phyloP scores from a whole-genome alignment of 2,113 vertebrate species.

The Hippoglossus stenolepis region DNA sequence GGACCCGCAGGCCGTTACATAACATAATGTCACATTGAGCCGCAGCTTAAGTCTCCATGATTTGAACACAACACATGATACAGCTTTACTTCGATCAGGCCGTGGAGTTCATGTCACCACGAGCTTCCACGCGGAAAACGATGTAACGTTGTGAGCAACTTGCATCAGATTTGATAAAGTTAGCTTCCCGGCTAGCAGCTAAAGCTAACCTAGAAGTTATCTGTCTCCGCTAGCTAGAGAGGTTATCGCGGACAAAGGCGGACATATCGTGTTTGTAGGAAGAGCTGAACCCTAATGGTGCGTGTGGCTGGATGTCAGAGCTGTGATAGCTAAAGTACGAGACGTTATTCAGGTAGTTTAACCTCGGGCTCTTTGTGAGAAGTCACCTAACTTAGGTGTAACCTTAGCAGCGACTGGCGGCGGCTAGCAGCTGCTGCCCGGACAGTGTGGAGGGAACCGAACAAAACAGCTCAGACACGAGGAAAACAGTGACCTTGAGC shows the following conservation, averaged over 20 bases:
- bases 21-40: conserved; percentile 6
- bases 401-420: conserved; percentile 25
- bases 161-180: neutral
- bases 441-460: neutral
- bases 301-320: rapidly evolving
- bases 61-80: neutral
- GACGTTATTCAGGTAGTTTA: neutral
- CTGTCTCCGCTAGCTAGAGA: neutral
- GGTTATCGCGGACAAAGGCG: neutral
- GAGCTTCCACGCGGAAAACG: neutral
- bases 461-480: neutral
- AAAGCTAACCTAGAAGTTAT: conserved; percentile 20
- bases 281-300: rapidly evolving
- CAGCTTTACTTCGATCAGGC: rapidly evolving
- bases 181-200: conserved; percentile 10
- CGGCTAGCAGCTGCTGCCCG: conserved; percentile 11
- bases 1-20: conserved; percentile 16
- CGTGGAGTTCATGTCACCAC: neutral
- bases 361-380: neutral
- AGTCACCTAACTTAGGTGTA: conserved; percentile 47
- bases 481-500: neutral
- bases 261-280: neutral
- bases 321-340: rapidly evolving
- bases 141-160: too few relatives aligned
- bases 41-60: neutral